Evolutionary conservation across 2,888 invertebrate genomes (phyloP).

Genomic region (Eupithecia tripunctaria): DNA sequence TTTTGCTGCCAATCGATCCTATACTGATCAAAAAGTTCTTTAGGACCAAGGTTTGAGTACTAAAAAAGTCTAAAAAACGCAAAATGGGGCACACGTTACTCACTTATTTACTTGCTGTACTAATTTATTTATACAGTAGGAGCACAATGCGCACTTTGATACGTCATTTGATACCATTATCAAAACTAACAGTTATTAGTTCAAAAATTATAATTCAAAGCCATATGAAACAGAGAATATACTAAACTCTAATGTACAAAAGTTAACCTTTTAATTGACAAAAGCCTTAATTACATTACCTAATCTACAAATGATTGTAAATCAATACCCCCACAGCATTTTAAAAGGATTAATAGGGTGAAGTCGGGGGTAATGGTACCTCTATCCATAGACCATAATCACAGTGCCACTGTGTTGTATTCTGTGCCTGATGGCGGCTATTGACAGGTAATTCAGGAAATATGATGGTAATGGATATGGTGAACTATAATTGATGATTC

Average conservation of each 20-base stretch:
- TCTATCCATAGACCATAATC: constrained; percentile 20
- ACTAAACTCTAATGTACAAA: not conserved
- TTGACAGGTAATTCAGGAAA: constrained; percentile 39
- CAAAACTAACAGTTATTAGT: too few relatives aligned
- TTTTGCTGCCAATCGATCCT: too few relatives aligned
- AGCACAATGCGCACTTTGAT: too few relatives aligned
- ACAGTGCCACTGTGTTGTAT: constrained; percentile 17
- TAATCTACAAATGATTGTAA: constrained; percentile 5
- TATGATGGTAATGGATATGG: constrained; percentile 34
- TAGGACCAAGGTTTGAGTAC: too few relatives aligned
- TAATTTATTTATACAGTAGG: too few relatives aligned
- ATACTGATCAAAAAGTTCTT: too few relatives aligned
- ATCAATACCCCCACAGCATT: constrained; percentile 3
- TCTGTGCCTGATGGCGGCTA: constrained; percentile 35
- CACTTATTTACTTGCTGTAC: too few relatives aligned
- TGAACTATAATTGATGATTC: constrained; percentile 26
- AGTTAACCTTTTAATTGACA: not conserved
- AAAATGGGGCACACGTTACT: too few relatives aligned
- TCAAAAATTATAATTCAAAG: too few relatives aligned
- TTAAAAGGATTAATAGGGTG: constrained; percentile 18
- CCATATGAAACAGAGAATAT: too few relatives aligned
- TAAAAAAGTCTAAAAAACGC: too few relatives aligned
- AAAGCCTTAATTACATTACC: not conserved
- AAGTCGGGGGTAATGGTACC: constrained; percentile 30
- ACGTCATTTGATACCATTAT: too few relatives aligned